phyloP scores from a whole-genome alignment of 2,888 invertebrate species.

The Drosophila infuscata region DNA sequence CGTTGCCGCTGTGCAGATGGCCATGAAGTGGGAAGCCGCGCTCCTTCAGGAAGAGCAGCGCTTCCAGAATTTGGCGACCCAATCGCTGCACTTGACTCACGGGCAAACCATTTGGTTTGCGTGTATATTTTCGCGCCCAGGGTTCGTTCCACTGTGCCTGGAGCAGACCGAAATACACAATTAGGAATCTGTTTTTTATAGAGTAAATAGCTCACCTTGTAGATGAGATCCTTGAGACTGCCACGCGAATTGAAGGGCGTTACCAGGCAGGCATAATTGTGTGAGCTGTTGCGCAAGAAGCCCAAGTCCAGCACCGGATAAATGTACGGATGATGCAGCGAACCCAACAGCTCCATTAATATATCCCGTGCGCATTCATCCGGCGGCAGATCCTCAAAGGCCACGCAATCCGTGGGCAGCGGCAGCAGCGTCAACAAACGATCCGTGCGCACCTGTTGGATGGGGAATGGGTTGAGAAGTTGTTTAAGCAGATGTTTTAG shows the following conservation, averaged over 20 bases:
- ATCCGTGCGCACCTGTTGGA: constrained; percentile 84
- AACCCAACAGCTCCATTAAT: constrained; percentile 92
- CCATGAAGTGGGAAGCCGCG: constrained; percentile 94
- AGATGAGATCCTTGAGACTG: constrained; percentile 95
- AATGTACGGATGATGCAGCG: constrained; percentile 96
- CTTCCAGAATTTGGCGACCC: constrained; percentile 95
- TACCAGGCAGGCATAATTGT: constrained; percentile 90
- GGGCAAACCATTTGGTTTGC: constrained; percentile 89
- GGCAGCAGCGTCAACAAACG: constrained; percentile 85
- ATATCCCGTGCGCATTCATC: constrained; percentile 89
- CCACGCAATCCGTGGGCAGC: constrained; percentile 85
- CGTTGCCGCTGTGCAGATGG: constrained; percentile 95
- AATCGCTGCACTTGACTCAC: constrained; percentile 93
- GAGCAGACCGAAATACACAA: constrained; percentile 35
- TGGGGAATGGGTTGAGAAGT: neutral
- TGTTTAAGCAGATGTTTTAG: neutral
- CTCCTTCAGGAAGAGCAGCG: constrained; percentile 92
- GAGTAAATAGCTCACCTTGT: constrained; percentile 88
- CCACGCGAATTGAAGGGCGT: constrained; percentile 94
- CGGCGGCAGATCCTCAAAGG: constrained; percentile 85
- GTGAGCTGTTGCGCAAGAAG: constrained; percentile 87
- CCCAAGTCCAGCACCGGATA: constrained; percentile 95
- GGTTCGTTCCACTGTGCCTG: constrained; percentile 93
- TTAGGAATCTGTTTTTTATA: neutral
- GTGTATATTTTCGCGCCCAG: constrained; percentile 91